These are phyloP conservation scores for Drosophila neoperkinsi DNA, from an alignment of 2,888 invertebrate genomes.

Conservation along the genomic window DNA sequence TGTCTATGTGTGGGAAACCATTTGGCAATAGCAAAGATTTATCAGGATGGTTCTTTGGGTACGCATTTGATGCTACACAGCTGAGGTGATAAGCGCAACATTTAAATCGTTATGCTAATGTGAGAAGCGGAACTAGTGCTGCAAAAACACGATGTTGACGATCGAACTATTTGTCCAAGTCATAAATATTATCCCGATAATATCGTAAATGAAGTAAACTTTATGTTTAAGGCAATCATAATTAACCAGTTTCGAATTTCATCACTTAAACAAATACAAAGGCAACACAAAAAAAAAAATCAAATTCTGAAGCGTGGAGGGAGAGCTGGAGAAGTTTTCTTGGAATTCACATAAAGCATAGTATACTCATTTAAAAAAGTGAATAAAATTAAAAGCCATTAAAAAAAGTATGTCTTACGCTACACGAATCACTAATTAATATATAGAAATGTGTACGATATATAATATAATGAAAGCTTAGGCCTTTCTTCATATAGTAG, in stretches of 20 bases:
- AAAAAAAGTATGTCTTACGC: neutral
- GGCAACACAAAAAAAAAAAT: neutral
- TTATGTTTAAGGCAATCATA: neutral
- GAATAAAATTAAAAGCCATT: neutral
- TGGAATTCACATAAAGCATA: neutral
- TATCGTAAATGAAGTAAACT: neutral
- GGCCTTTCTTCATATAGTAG: neutral
- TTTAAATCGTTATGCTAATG: slow-evolving; percentile 18
- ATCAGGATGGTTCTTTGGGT: slow-evolving; percentile 12
- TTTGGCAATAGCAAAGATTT: slow-evolving; percentile 36
- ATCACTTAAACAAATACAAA: neutral
- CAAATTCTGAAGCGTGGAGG: neutral
- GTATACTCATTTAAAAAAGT: neutral
- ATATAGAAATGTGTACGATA: neutral
- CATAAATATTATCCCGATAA: slow-evolving; percentile 1
- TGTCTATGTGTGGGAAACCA: slow-evolving; percentile 52
- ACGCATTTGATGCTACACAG: slow-evolving; percentile 49
- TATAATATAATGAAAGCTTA: neutral
- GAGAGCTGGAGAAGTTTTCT: neutral
- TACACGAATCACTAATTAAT: neutral
- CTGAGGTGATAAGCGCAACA: slow-evolving; percentile 35
- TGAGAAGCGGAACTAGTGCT: neutral
- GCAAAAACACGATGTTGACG: neutral
- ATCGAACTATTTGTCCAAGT: neutral
- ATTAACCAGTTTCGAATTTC: neutral